phyloP scores from a whole-genome alignment of 2,797 vertebrate genomes.

The Cyprinodon diabolis region DNA sequence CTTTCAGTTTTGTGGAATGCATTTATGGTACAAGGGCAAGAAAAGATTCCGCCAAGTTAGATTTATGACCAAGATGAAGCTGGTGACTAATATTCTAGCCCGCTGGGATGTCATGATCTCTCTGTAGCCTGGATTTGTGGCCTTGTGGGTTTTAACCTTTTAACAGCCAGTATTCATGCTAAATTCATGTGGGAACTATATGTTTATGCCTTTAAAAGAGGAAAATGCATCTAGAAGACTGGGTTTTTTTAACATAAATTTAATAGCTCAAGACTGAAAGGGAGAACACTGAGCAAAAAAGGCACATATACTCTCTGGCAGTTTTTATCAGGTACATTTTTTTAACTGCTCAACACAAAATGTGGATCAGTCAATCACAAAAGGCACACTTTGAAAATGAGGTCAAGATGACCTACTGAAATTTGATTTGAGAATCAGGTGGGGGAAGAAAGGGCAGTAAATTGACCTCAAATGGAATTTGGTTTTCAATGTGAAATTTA shows the following conservation, averaged over 20 bases:
- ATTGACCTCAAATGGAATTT: not conserved
- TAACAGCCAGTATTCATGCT: conserved; percentile 17
- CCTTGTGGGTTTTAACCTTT: conserved; percentile 45
- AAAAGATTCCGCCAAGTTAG: conserved; percentile 40
- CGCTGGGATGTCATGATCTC: conserved; percentile 56
- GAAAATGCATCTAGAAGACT: not conserved
- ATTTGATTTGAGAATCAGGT: not conserved
- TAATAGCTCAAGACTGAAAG: not conserved
- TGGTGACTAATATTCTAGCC: conserved; percentile 60
- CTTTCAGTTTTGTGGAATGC: conserved; percentile 57
- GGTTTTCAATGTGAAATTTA: not conserved
- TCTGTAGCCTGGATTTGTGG: conserved; percentile 48
- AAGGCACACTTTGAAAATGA: not conserved
- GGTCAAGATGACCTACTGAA: not conserved
- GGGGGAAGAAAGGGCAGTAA: not conserved
- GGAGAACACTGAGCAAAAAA: not conserved
- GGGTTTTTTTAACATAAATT: not conserved
- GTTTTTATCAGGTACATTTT: not conserved
- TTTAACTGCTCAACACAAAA: not conserved
- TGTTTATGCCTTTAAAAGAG: not conserved
- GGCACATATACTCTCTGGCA: not conserved
- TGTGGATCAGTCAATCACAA: not conserved
- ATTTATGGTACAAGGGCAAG: conserved; percentile 45
- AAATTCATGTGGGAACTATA: not conserved
- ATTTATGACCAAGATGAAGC: conserved; percentile 65